Percentiles rank a stretch among this genome's conserved stretches.
phyloP scores from a whole-genome alignment of 2,888 invertebrate species.

The Escarpia spicata region DNA sequence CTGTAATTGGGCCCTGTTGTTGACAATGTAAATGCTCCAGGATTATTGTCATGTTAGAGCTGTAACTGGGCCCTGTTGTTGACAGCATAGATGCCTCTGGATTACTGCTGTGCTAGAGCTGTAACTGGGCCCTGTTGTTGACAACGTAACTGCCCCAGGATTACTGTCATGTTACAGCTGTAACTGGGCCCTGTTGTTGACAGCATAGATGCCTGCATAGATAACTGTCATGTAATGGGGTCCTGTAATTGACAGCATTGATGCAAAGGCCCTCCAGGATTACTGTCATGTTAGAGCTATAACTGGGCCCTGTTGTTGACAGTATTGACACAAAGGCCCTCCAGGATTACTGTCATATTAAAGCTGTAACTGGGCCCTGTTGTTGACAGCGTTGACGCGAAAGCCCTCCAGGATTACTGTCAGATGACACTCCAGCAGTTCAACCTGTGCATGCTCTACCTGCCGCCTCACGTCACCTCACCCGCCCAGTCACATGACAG shows the following conservation, averaged over 20 bases:
- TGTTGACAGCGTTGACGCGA: not conserved
- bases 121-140: not conserved
- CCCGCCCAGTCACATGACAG: constrained; percentile 34
- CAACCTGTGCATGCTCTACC: constrained; percentile 75
- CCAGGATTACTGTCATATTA: constrained; percentile 59
- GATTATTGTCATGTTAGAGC: not conserved
- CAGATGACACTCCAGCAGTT: constrained; percentile 74
- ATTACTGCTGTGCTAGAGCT: constrained; percentile 52
- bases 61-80: not conserved
- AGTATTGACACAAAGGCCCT: constrained; percentile 42
- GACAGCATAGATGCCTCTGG: constrained; percentile 48
- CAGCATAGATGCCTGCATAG: not conserved
- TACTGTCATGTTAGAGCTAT: not conserved
- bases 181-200: not conserved
- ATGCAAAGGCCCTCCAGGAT: not conserved
- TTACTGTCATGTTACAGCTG: not conserved
- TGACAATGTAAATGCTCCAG: not conserved
- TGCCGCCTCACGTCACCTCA: constrained; percentile 65
- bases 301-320: not conserved
- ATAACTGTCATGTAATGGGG: no score
- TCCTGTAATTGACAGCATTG: no score
- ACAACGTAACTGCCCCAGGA: not conserved
- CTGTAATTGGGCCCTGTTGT: not conserved
- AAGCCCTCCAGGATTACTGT: constrained; percentile 59
- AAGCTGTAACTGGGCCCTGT: not conserved